Conservation (phyloP, 2,797 vertebrate species). For the Leuciscus waleckii region DNA sequence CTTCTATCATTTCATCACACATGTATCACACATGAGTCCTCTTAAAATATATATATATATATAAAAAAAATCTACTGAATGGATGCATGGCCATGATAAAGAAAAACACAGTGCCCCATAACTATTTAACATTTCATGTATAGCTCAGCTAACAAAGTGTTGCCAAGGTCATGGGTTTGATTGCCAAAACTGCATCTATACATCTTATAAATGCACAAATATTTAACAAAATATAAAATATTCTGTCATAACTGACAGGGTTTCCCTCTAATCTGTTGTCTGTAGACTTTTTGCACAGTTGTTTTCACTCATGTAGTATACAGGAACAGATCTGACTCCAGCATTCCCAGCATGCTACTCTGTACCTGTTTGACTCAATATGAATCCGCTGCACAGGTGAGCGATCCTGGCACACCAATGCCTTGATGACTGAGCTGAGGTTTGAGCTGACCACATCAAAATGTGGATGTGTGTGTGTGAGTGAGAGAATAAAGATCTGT, state of each 20-base stretch:
- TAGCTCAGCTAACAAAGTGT: not conserved
- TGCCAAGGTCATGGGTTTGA: slow-evolving; percentile 8
- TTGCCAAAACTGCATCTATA: not conserved
- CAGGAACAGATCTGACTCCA: not conserved
- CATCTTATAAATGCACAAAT: not conserved
- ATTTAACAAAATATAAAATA: not conserved
- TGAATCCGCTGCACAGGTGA: not conserved
- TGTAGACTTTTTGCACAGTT: not conserved
- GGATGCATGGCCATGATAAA: not conserved
- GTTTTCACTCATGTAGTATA: not conserved
- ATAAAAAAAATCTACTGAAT: not conserved
- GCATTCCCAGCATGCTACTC: not conserved
- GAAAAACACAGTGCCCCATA: not conserved
- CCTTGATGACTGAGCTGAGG: slow-evolving; percentile 10
- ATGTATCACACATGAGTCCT: slow-evolving; percentile 12
- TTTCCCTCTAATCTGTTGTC: not conserved
- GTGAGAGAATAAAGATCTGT: not conserved
- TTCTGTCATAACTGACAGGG: not conserved
- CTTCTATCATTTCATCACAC: slow-evolving; percentile 25
- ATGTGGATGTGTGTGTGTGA: not conserved
- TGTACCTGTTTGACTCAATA: slow-evolving; percentile 6
- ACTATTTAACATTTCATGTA: slow-evolving; percentile 3
- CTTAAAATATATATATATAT: not conserved
- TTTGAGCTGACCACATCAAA: not conserved
- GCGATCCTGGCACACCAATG: not conserved